phyloP scores from a whole-genome alignment of 1,140 invertebrate genomes.

The Drosophila nigrodunni region DNA sequence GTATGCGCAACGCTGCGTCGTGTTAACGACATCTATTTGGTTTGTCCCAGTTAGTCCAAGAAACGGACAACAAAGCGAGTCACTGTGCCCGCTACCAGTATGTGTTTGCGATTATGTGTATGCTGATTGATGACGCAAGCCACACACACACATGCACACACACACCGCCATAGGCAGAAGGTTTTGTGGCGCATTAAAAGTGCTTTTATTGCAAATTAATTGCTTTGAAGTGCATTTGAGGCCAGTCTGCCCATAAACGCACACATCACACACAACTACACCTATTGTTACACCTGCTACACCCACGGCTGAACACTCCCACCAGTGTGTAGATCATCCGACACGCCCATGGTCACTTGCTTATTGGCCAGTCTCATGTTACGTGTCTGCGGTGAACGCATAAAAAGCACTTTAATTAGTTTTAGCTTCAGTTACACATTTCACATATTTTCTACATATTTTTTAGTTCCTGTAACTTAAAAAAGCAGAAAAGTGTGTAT shows the following conservation, averaged over 20 bases:
- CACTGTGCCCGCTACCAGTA: conserved; percentile 10
- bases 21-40: conserved; percentile 19
- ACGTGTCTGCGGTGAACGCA: conserved; percentile 37
- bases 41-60: conserved; percentile 30
- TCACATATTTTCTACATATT: not conserved
- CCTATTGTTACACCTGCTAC: not conserved
- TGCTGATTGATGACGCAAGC: conserved; percentile 62
- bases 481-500: no score
- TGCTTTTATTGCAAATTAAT: conserved; percentile 81
- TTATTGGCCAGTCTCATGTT: conserved; percentile 32
- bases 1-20: conserved; percentile 41
- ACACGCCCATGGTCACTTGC: conserved; percentile 56
- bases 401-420: conserved; percentile 69
- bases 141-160: conserved; percentile 26
- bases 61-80: conserved; percentile 1
- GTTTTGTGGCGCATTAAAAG: conserved; percentile 54
- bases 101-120: conserved; percentile 1
- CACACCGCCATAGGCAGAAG: conserved; percentile 2
- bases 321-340: conserved; percentile 51
- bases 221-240: conserved; percentile 73
- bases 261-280: conserved; percentile 13
- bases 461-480: not conserved
- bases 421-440: conserved; percentile 38
- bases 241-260: conserved; percentile 37
- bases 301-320: not conserved